phyloP scores from a whole-genome alignment of 1,140 invertebrate species.

The Steinernema feltiae region DNA sequence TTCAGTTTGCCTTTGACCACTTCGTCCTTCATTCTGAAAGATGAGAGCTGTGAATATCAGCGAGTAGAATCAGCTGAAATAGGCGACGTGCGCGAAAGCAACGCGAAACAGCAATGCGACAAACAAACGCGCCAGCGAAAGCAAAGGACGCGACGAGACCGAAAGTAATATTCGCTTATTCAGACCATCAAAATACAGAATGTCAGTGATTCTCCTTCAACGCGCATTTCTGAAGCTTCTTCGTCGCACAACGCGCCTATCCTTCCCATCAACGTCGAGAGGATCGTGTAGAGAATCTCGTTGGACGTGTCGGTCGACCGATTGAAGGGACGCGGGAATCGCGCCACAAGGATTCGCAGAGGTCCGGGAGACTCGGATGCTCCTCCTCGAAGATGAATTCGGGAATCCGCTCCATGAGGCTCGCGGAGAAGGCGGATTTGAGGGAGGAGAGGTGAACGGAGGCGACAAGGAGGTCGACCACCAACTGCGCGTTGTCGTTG shows the following conservation, averaged over 20 bases:
- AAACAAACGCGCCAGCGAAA: no score
- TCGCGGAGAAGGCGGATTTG: background rate
- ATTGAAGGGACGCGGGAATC: background rate
- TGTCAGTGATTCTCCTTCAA: no score
- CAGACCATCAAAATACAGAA: no score
- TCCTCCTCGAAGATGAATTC: background rate
- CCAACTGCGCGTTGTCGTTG: background rate
- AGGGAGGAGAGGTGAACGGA: background rate
- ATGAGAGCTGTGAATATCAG: no score
- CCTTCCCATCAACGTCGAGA: background rate
- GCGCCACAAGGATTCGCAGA: background rate
- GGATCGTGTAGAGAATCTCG: background rate
- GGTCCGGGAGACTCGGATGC: background rate
- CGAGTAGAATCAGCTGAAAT: no score
- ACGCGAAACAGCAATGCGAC: no score
- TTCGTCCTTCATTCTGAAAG: conserved; percentile 37
- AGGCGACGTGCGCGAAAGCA: no score
- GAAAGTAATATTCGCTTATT: no score
- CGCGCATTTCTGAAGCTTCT: background rate
- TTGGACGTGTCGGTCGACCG: background rate
- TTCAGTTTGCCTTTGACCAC: conserved; percentile 49
- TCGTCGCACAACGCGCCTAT: background rate
- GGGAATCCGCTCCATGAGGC: background rate
- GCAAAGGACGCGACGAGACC: no score
- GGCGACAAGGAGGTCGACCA: background rate